phyloP scores from a whole-genome alignment of 2,797 vertebrate species.

The Falco novaeseelandiae region DNA sequence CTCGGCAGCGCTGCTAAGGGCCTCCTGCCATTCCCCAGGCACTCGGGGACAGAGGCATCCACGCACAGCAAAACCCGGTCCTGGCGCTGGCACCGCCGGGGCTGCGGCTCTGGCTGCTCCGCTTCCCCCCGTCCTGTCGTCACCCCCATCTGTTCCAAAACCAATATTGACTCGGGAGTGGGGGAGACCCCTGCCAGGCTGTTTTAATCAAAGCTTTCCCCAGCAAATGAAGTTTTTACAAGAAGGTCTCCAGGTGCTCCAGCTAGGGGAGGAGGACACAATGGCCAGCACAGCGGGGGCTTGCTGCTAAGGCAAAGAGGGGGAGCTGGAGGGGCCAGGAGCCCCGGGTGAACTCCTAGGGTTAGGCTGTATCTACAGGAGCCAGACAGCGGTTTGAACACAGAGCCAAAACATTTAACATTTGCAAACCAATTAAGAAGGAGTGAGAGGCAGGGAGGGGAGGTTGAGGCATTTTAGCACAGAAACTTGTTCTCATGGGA shows the following conservation, averaged over 20 bases:
- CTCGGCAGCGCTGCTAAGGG: slow-evolving; percentile 63
- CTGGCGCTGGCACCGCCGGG: background rate
- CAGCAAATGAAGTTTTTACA: slow-evolving; percentile 58
- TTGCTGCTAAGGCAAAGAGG: slow-evolving; percentile 14
- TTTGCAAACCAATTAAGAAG: background rate
- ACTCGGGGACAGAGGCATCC: background rate
- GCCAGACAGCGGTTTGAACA: slow-evolving; percentile 34
- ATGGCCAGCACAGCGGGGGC: background rate
- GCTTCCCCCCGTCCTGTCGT: background rate
- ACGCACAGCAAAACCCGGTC: background rate
- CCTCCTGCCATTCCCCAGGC: slow-evolving; percentile 29
- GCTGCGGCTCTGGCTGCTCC: background rate
- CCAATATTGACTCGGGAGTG: slow-evolving; percentile 47
- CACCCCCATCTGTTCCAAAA: slow-evolving; percentile 51
- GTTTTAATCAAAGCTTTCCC: slow-evolving; percentile 60
- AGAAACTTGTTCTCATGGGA: background rate
- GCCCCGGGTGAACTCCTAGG: background rate
- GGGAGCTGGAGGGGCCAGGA: background rate
- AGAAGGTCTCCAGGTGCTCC: slow-evolving; percentile 62
- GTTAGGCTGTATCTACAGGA: slow-evolving; percentile 18
- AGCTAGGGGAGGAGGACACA: background rate
- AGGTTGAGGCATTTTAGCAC: background rate
- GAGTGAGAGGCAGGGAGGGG: background rate
- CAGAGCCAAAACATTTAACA: slow-evolving; percentile 7
- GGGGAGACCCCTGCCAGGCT: slow-evolving; percentile 31